A percentile compares a stretch with the other conserved stretches of the same genome.
Conservation (phyloP, 2,797 vertebrate genomes). For the Melanotaenia nigrans region DNA sequence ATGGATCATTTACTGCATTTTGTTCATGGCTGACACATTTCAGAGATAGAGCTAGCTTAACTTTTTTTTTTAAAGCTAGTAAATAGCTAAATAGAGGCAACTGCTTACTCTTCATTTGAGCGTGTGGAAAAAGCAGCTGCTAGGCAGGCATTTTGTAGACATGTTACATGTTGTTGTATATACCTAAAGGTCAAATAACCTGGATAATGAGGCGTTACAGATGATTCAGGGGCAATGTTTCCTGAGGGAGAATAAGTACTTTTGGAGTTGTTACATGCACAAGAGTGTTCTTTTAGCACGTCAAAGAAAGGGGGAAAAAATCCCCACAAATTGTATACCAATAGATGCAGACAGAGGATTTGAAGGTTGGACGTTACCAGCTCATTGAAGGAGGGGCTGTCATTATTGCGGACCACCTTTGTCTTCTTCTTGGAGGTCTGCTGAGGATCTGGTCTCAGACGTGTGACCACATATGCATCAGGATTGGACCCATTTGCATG, state of each 20-base stretch:
- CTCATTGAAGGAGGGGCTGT: slow-evolving; percentile 90
- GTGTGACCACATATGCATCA: slow-evolving; percentile 86
- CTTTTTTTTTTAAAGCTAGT: background rate
- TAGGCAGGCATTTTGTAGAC: background rate
- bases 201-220: background rate
- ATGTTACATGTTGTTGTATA: background rate
- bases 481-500: slow-evolving; percentile 86
- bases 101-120: background rate
- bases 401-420: slow-evolving; percentile 86
- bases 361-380: slow-evolving; percentile 78
- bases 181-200: background rate
- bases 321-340: background rate
- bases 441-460: slow-evolving; percentile 83
- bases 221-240: background rate
- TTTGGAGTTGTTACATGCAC: background rate
- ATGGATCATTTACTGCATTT: background rate
- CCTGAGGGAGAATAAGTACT: background rate
- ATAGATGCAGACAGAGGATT: background rate
- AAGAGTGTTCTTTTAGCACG: background rate
- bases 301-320: background rate
- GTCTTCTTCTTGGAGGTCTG: slow-evolving; percentile 85
- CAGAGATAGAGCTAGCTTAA: background rate
- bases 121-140: background rate
- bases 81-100: background rate
- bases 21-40: background rate